A percentile compares a stretch with the other conserved stretches of the same genome.
Conservation (phyloP, 2,797 vertebrate species). For the Spondyliosoma cantharus region DNA sequence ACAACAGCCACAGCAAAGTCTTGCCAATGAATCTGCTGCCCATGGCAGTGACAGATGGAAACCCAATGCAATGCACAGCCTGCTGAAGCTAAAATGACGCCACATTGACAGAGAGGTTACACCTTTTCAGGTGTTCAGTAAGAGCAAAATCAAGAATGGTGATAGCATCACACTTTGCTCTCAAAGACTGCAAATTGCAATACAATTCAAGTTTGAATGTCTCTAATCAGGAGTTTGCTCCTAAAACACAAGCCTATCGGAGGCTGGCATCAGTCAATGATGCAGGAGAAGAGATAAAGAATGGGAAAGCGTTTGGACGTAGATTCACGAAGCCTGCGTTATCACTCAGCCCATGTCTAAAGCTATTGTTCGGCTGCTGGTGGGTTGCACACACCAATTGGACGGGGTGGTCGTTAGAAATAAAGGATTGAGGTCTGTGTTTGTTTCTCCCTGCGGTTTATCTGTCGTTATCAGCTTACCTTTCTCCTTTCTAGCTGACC, state of each 20-base stretch:
- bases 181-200: constrained; percentile 63
- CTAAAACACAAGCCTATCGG: constrained; percentile 60
- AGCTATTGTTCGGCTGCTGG: constrained; percentile 44
- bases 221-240: constrained; percentile 48
- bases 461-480: constrained; percentile 70
- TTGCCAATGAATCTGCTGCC: constrained; percentile 13
- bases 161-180: constrained; percentile 55
- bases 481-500: constrained; percentile 62
- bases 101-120: constrained; percentile 54
- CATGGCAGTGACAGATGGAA: constrained; percentile 47
- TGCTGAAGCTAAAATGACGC: constrained; percentile 15
- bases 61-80: constrained; percentile 20
- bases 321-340: constrained; percentile 35
- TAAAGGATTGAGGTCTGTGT: constrained; percentile 64
- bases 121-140: constrained; percentile 48
- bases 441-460: constrained; percentile 57
- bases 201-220: constrained; percentile 55
- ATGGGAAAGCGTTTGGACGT: constrained; percentile 25
- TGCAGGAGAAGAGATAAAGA: constrained; percentile 50
- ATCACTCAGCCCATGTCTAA: constrained; percentile 41
- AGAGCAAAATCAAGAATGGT: constrained; percentile 21
- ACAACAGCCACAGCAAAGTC: constrained; percentile 34
- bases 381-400: constrained; percentile 46
- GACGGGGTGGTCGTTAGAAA: constrained; percentile 55
- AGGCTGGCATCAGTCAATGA: constrained; percentile 34